Percentiles rank a stretch among this genome's conserved stretches.
Evolutionary conservation across 2,797 vertebrate species (phyloP).

Genomic region (Cirrhinus mrigala): DNA sequence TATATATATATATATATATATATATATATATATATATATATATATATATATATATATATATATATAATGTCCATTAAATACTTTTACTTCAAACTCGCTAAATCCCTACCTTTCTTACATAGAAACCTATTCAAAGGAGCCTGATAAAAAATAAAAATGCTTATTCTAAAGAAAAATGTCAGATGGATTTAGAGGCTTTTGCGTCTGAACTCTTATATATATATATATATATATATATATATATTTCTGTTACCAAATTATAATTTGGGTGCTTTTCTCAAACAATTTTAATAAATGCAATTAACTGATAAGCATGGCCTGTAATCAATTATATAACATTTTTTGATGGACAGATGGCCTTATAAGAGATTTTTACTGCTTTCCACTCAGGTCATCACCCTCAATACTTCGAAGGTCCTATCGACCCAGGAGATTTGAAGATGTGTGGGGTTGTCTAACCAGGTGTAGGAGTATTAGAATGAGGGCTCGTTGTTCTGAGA

Average conservation of each 20-base stretch:
- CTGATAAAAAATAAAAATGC: no score
- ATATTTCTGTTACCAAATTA: neutral
- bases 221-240: no score
- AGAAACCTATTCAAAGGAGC: no score
- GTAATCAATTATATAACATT: no score
- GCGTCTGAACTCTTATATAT: no score
- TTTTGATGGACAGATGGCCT: neutral
- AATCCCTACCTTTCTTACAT: no score
- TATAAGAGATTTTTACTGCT: conserved; percentile 5
- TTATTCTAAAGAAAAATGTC: no score
- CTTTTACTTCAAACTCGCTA: no score
- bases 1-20: neutral
- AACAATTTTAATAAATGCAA: neutral
- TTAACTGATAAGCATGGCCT: neutral
- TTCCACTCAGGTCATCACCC: neutral
- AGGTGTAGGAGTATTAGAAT: conserved; percentile 16
- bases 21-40: neutral
- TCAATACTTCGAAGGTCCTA: neutral
- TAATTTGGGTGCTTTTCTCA: neutral
- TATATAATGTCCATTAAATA: no score
- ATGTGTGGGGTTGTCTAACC: conserved; percentile 26
- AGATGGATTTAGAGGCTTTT: no score
- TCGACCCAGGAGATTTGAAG: neutral
- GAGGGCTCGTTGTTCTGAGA: neutral
- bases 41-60: neutral